phyloP scores from a whole-genome alignment of 2,113 vertebrate species.

The Capreolus pygargus region DNA sequence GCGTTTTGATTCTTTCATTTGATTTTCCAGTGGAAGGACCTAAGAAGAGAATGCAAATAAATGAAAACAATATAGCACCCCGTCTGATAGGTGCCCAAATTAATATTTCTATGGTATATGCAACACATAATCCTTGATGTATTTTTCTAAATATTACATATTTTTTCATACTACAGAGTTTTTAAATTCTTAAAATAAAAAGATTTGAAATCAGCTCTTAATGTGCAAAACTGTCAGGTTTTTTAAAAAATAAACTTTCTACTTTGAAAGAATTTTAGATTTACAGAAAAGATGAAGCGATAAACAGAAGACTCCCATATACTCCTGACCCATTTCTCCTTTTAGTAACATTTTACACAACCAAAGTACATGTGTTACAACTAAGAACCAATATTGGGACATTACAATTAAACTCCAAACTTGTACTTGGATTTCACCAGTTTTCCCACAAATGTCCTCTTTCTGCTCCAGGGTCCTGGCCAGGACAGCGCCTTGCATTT shows the following conservation, averaged over 20 bases:
- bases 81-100: background rate
- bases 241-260: background rate
- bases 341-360: background rate
- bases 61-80: background rate
- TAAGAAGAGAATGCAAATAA: conserved; percentile 62
- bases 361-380: background rate
- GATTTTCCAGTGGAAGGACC: conserved; percentile 92
- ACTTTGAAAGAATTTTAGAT: background rate
- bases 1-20: conserved; percentile 86
- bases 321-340: background rate
- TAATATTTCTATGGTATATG: background rate
- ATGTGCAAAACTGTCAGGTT: background rate
- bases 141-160: background rate
- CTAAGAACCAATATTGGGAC: background rate
- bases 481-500: background rate
- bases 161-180: background rate
- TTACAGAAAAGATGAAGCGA: background rate
- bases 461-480: background rate
- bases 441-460: background rate
- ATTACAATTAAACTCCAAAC: background rate
- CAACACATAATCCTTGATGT: background rate
- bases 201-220: background rate
- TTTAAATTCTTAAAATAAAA: conserved; percentile 1
- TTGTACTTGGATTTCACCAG: background rate
- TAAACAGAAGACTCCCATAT: background rate